phyloP scores from a whole-genome alignment of 2,113 vertebrate species.

The Stegostoma tigrinum region DNA sequence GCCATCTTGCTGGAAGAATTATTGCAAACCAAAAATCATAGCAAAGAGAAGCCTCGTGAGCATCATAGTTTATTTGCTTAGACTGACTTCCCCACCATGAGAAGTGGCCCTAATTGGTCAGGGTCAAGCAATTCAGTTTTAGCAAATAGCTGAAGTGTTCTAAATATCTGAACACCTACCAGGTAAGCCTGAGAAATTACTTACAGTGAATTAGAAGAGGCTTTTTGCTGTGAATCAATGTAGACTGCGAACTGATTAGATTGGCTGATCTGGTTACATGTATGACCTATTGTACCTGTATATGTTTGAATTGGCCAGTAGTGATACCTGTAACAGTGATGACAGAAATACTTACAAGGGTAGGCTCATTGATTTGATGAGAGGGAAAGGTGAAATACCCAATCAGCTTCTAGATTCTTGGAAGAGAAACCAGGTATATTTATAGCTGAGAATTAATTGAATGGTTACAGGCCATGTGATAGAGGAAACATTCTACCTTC shows the following conservation, averaged over 20 bases:
- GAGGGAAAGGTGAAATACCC: neutral
- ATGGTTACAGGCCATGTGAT: neutral
- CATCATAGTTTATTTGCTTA: neutral
- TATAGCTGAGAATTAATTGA: conserved; percentile 4
- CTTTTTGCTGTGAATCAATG: neutral
- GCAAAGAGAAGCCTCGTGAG: too few species aligned
- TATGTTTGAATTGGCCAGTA: neutral
- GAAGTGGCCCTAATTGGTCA: neutral
- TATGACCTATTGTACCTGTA: neutral
- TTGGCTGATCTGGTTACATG: neutral
- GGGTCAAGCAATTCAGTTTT: neutral
- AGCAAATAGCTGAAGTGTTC: neutral
- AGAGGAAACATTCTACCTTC: neutral
- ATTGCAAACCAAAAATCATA: too few species aligned
- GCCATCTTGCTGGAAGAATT: too few species aligned
- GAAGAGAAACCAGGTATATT: neutral
- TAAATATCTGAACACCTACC: too few species aligned
- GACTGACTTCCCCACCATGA: neutral
- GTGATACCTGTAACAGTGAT: neutral
- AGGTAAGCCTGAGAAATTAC: neutral
- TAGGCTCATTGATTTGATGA: neutral
- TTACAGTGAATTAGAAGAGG: neutral
- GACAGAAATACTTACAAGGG: too few species aligned
- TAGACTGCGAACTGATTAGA: neutral
- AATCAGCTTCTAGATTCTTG: neutral